A percentile compares a stretch with the other conserved stretches of the same genome.
Evolutionary conservation across 2,888 invertebrate species (phyloP).

Genomic region (Rhagonycha lutea): DNA sequence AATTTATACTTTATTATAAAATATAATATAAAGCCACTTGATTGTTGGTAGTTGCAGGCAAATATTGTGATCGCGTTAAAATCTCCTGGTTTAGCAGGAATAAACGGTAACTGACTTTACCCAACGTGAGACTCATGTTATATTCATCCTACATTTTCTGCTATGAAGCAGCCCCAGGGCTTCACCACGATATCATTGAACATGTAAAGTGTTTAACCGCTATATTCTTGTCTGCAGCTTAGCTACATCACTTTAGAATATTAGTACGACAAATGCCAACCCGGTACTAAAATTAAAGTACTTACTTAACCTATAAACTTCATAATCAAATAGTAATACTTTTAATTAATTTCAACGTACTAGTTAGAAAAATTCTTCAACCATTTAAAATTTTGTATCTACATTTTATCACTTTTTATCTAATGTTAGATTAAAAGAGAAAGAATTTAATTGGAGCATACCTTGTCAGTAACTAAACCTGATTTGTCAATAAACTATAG

Average conservation of each 20-base stretch:
- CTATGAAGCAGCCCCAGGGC: conserved; percentile 28
- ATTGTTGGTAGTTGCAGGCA: not conserved
- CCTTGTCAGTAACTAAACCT: not conserved
- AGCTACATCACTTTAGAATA: conserved; percentile 24
- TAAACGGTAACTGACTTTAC: conserved; percentile 37
- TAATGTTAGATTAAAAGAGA: not conserved
- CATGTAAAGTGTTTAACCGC: conserved; percentile 35
- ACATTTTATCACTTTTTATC: not conserved
- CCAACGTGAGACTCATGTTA: conserved; percentile 36
- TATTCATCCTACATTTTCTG: conserved; percentile 36
- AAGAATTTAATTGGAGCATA: not conserved
- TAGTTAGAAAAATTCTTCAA: too few species aligned
- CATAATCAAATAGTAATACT: not conserved
- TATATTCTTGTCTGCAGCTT: conserved; percentile 30
- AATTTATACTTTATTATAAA: not conserved
- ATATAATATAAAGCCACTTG: not conserved
- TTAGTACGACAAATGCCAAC: conserved; percentile 25
- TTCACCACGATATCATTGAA: conserved; percentile 34
- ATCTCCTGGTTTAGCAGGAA: conserved; percentile 29
- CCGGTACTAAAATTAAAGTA: conserved; percentile 1
- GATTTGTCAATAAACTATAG: not conserved
- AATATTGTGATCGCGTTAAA: conserved; percentile 16
- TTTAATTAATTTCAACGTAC: not conserved
- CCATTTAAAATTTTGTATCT: not conserved
- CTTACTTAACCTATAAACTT: not conserved